phyloP scores from a whole-genome alignment of 2,888 invertebrate genomes.

The Ferdinandea cuprea region DNA sequence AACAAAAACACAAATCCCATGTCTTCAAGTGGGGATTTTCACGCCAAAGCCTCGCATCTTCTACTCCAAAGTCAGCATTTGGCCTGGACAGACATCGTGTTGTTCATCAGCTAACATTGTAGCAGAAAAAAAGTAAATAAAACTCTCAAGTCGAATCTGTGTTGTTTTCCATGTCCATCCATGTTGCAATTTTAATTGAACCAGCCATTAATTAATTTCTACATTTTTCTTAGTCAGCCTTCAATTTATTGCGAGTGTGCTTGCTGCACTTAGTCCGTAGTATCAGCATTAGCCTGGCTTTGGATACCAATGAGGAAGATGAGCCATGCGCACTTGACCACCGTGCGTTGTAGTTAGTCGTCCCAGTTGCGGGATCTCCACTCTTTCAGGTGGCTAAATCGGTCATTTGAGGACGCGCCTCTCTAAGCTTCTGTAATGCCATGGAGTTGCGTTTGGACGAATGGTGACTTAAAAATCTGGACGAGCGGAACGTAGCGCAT shows the following conservation, averaged over 20 bases:
- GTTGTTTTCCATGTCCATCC: constrained; percentile 78
- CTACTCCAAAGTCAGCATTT: constrained; percentile 12
- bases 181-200: constrained; percentile 83
- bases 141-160: constrained; percentile 52
- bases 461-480: neutral
- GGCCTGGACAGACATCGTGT: constrained; percentile 47
- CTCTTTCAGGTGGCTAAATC: constrained; percentile 50
- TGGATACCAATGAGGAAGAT: constrained; percentile 44
- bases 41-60: constrained; percentile 34
- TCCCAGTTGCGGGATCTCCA: constrained; percentile 17
- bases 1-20: constrained; percentile 2
- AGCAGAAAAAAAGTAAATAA: constrained; percentile 33
- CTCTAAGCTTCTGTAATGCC: constrained; percentile 59
- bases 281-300: constrained; percentile 8
- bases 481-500: neutral
- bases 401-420: constrained; percentile 69
- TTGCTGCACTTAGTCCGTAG: constrained; percentile 23
- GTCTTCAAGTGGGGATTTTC: constrained; percentile 47
- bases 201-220: constrained; percentile 82
- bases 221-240: constrained; percentile 76
- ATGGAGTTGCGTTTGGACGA: constrained; percentile 20
- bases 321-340: constrained; percentile 51
- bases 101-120: constrained; percentile 66
- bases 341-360: constrained; percentile 29
- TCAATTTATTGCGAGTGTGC: constrained; percentile 65